Base-by-base conservation (phyloP, 2,888 invertebrate genomes). In the Zygothrica quintamaculata region DNA sequence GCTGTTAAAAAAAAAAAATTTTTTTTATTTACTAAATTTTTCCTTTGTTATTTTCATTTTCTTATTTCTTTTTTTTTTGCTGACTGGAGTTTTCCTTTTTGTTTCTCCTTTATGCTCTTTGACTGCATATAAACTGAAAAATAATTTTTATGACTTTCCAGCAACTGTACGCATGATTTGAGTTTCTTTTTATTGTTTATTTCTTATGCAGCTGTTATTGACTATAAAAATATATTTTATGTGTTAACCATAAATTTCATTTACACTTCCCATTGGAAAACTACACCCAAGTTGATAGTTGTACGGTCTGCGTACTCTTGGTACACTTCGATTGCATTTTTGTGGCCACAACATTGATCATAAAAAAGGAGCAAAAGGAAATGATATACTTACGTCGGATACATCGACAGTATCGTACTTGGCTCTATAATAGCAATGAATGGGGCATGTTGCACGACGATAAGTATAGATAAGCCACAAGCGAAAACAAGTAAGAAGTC, bases 301-400 rank as follows among this genome's bases (percentile, higher is more conserved):
- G 52, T 50, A 44, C 16, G 13, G 13, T 34, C 29, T n/a, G 11
- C 39, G 15, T 26, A 12, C 16, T 31, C 52, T 18, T 52, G 40
- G 34, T 48, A 12, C 42, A 47, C 15, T 51, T 65, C 46, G 46
- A 84, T 60, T 72, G 64, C 75, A 71, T 75, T 71, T 71, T 39
- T 55, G 75, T 51, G 78, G 48, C 52, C 59, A 43, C 76, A n/a
- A n/a, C n/a, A 75, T 81, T 51, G 79, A 75, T 82, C 79, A 82
- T 79, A 79, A 79, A 85, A 65, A 26, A n/a, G 33, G n/a, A n/a
- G n/a, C n/a, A n/a, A n/a, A n/a, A n/a, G 33, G 11, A 33, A 33
- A 33, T 5, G 33, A 37, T 13, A 37, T 8, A 5, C 4, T 13
- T 37, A 9, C 12, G 8, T 37, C 39, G 43, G 56, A 43, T 65